Evolutionary conservation across 2,888 invertebrate genomes (phyloP), one percentile per base, ranked within the genome.

Genomic region (Tipula vernalis): DNA sequence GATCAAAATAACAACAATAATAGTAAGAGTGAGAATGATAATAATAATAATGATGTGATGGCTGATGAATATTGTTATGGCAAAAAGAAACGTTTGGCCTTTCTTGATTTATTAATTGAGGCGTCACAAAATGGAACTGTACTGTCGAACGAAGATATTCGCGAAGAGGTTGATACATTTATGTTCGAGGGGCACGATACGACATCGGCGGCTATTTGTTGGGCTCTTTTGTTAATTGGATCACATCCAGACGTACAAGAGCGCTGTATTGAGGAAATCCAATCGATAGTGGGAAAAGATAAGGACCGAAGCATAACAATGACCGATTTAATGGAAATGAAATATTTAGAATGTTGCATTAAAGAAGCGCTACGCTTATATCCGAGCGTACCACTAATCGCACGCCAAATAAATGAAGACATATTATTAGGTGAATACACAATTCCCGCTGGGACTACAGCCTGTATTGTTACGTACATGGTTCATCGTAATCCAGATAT

Each of bases 321-420:
- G 90, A 93, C 93, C 83, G 94, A 94, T 88, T 90, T 95, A n/a
- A 90, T 93, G 87, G 92, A 93, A 87, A 94, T 95, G 94, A 92
- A 93, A 87, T 95, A 95, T 89, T 91, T 95, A 88, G 95, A 95
- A 88, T 93, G 93, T 88, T 95, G 95, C 88, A 94, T 95, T 86
- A 95, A 95, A 89, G 95, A 95, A 89, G 92, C 94, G 0, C 89
- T 95, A 86, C 91, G 95, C 86, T 89, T 95, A 10, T 94, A 93
- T 88, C 95, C 95, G 0, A 95, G 95, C 88, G 95, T 95, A 4
- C 94, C 94, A 41, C 93, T 95, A 88, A 93, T 95, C 89, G 93
- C 94, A 2, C 93, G 95, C 87, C 90, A 89, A 42, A 89, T 95
- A 71, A 91, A 91, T 0, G 93, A 94, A 89, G 93, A 93, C 88